A percentile compares a stretch with the other conserved stretches of the same genome.
phyloP scores from a whole-genome alignment of 2,888 invertebrate genomes.

The Morinoia aosen region DNA sequence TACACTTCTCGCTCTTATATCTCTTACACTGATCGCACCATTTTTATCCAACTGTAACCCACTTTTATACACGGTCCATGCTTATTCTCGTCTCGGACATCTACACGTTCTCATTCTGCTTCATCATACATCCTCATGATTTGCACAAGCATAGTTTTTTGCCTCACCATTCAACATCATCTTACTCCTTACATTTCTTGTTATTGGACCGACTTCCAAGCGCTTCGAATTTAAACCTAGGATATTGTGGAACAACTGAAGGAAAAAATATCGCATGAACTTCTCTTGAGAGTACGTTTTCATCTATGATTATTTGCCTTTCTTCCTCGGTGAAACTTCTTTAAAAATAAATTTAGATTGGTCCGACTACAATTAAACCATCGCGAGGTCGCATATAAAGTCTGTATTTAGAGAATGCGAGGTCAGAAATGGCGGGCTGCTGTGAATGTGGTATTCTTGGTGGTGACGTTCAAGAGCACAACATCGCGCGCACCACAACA shows the following conservation, averaged over 20 bases:
- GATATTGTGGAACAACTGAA: background rate
- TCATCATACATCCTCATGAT: no score
- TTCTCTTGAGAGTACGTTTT: background rate
- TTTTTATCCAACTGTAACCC: no score
- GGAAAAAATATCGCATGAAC: background rate
- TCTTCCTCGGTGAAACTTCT: background rate
- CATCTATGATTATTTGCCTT: background rate
- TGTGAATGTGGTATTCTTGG: background rate
- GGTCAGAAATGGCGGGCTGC: background rate
- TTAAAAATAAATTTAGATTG: background rate
- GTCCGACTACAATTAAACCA: background rate
- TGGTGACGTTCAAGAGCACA: background rate
- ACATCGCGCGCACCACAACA: background rate
- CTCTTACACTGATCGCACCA: no score
- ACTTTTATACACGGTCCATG: no score
- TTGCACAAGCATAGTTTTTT: no score
- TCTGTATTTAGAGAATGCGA: background rate
- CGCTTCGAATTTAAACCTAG: background rate
- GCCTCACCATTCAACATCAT: no score
- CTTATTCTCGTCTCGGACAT: no score
- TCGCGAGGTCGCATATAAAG: background rate
- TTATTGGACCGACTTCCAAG: background rate
- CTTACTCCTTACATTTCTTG: background rate
- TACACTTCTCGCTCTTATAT: no score
- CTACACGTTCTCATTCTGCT: no score